These are phyloP conservation scores for Lophura swinhoii DNA, from an alignment of 2,797 vertebrate genomes.

Conservation along the genomic window DNA sequence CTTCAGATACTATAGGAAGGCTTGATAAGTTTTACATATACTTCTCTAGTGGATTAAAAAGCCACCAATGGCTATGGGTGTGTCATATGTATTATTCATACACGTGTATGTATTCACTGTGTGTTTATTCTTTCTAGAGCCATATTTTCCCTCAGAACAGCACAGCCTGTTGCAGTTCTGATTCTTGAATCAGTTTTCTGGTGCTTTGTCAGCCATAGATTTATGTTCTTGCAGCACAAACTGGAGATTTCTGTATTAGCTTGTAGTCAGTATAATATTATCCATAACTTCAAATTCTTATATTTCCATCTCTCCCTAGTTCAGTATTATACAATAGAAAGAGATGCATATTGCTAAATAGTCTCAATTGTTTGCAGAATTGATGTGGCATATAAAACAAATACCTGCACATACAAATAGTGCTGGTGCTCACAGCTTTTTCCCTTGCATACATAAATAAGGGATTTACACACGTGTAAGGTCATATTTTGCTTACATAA, in stretches of 20 bases:
- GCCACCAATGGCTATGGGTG: not conserved
- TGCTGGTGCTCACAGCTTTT: conserved; percentile 8
- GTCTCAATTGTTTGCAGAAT: conserved; percentile 51
- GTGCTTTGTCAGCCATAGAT: not conserved
- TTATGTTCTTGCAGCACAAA: not conserved
- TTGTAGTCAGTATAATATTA: not conserved
- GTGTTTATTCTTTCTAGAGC: conserved; percentile 1
- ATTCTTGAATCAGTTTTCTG: conserved; percentile 5
- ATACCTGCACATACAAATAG: conserved; percentile 37
- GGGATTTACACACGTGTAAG: conserved; percentile 39
- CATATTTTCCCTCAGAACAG: not conserved
- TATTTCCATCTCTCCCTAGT: not conserved
- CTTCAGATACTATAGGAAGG: not conserved
- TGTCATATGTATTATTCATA: not conserved
- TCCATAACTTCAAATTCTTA: not conserved
- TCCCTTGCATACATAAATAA: conserved; percentile 27
- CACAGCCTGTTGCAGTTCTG: not conserved
- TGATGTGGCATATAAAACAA: conserved; percentile 56
- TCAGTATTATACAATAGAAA: conserved; percentile 19
- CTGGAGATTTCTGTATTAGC: not conserved
- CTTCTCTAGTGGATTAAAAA: not conserved
- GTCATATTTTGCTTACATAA: conserved; percentile 58
- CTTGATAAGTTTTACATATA: not conserved
- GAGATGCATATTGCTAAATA: conserved; percentile 41
- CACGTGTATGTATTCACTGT: not conserved